Base-by-base conservation (phyloP, 2,888 invertebrate genomes). In the Scaptodrosophila latifasciaeformis region DNA sequence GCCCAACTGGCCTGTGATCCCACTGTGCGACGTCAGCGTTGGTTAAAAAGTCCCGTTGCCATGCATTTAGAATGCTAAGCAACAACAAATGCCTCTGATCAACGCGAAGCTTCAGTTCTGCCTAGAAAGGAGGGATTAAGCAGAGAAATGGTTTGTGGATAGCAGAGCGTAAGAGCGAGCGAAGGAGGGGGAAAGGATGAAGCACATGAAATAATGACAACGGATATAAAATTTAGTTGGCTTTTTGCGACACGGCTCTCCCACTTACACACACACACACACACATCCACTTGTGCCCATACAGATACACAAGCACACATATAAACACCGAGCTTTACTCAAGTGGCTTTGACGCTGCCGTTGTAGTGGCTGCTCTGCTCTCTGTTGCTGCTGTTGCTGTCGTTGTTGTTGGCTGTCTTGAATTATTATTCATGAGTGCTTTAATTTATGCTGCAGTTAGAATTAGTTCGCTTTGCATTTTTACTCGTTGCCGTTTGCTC, bases 371-470 rank as follows among this genome's bases (percentile, higher is more conserved):
- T 40, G 19, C 19, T 19, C 10, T 40, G 18, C 12, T 5, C 21
- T 7, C n/a, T 10, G 45, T 31, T 31, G 63, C 47, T 50, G 46
- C 10, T 35, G 17, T 12, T 34, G 35, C 24, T 47, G 12, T 13
- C 4, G 15, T 12, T 4, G 39, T 17, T 62, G 55, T 45, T 59
- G 57, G 56, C 59, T 70, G 75, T 69, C 78, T 78, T 78, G 66
- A 78, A 75, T 78, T 75, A 75, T 75, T 75, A 75, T 75, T 75
- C 75, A 75, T 75, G 70, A 75, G 75, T 47, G 65, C 72, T 62
- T 75, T 72, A 75, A 75, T 78, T 78, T 75, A 75, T 75, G 72
- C 75, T 75, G 75, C 78, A 75, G 72, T 75, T 75, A 58, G 72
- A 74, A 74, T 74, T 74, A 77, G 72, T 74, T 54, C 51, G 75